Evolutionary conservation across 2,888 invertebrate genomes (phyloP), one percentile per base, ranked within the genome.

Genomic region (Hirtodrosophila histrioides): DNA sequence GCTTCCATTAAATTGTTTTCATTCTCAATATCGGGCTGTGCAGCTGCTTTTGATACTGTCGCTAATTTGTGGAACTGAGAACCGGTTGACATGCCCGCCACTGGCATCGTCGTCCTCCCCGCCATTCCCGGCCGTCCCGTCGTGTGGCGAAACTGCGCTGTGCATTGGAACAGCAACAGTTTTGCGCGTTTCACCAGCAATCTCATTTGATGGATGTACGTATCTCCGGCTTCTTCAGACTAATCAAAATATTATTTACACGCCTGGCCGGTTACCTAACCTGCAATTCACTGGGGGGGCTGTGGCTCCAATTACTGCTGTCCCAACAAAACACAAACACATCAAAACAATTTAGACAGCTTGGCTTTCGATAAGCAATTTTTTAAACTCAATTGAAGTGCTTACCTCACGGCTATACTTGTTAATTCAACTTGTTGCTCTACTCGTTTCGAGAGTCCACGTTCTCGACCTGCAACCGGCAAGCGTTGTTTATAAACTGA

Each of bases 401-500:
- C 70, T 70, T 63, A 74, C 61, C 74, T 62, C 53, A 54, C 57
- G 31, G n/a, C 23, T 31, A 8, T 11, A 24, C 43, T 56, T 44
- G 46, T 11, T 41, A 62, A 10, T 56, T 23, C 43, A 3, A 12
- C 35, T 51, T 53, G 46, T 37, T 33, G 35, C 40, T 31, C 40
- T 31, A 31, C 37, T 40, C 7, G 6, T 23, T 3, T 3, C 4
- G 11, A 3, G 29, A n/a, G 12, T 12, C 36, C 54, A 24, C 10
- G 27, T 27, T 17, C n/a, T 17, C 49, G 43, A 69, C 39, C 75
- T 8, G 27, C 73, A 67, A 50, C 73, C 80, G 80, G 56, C 78
- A 48, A 75, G 11, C 29, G 78, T 80, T 83, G 82, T 83, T 83
- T 80, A 74, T 80, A 76, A 80, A 83, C 80, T 66, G 60, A 70